Conservation (phyloP, 2,888 invertebrate genomes). For the Xylocampa areola region DNA sequence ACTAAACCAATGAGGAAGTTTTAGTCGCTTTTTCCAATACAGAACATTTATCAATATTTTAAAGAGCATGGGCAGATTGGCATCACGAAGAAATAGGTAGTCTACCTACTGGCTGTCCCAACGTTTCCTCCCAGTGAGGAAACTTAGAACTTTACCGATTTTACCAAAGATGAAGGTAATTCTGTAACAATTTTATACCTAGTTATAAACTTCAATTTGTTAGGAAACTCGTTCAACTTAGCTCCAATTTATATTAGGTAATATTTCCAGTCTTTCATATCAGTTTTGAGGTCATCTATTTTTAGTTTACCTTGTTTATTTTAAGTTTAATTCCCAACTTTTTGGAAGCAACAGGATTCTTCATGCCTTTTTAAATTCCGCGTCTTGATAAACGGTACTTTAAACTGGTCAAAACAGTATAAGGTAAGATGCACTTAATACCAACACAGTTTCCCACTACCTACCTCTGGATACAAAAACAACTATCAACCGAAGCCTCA, state of each 20-base stretch:
- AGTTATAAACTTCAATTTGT: slow-evolving; percentile 52
- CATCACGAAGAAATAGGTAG: slow-evolving; percentile 17
- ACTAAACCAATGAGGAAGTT: no score
- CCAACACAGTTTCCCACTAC: no score
- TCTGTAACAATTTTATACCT: slow-evolving; percentile 30
- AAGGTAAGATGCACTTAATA: no score
- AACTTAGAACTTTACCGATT: slow-evolving; percentile 29
- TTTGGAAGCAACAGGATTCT: no score
- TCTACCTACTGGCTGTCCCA: slow-evolving; percentile 37
- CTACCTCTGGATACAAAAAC: no score
- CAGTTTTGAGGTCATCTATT: slow-evolving; percentile 3
- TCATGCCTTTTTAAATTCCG: no score
- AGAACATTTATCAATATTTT: slow-evolving; percentile 23
- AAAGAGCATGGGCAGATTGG: slow-evolving; percentile 10
- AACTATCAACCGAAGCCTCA: no score
- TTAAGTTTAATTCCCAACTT: no score
- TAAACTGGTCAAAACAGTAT: no score
- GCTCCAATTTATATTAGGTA: slow-evolving; percentile 31
- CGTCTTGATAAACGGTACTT: no score
- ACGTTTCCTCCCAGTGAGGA: slow-evolving; percentile 39
- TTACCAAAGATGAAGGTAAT: slow-evolving; percentile 12
- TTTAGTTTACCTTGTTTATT: not conserved
- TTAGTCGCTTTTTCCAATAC: no score
- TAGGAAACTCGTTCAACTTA: slow-evolving; percentile 46
- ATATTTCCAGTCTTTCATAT: slow-evolving; percentile 18